Evolutionary conservation across 2,888 invertebrate genomes (phyloP).

Genomic region (Plebejus melissa): DNA sequence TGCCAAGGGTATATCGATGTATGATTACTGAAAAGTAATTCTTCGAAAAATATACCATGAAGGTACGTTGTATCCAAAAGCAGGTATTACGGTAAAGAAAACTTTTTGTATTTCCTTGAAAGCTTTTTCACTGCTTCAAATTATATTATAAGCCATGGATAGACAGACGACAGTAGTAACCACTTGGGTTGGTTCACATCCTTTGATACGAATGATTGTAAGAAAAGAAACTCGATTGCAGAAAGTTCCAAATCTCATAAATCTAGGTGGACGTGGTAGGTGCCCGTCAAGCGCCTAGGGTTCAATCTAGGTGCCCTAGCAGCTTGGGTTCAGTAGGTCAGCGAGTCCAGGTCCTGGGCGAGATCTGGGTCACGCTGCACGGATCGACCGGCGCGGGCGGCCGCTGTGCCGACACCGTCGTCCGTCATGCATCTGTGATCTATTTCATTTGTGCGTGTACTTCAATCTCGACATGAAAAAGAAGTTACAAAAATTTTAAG

Average conservation of each 20-base stretch:
- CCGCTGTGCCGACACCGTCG: neutral
- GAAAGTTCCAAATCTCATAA: neutral
- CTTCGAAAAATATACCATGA: neutral
- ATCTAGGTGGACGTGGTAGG: neutral
- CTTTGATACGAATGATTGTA: too few relatives aligned
- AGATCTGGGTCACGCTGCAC: neutral
- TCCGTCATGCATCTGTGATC: constrained; percentile 1
- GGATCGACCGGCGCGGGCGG: constrained; percentile 3
- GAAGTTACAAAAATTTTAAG: neutral
- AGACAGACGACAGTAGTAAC: too few relatives aligned
- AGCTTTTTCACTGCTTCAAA: too few relatives aligned
- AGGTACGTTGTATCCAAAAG: too few relatives aligned
- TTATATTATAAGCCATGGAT: too few relatives aligned
- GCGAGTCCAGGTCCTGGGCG: constrained; percentile 6
- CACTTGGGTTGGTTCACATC: too few relatives aligned
- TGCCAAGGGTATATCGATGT: constrained; percentile 31
- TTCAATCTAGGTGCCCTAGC: constrained; percentile 12
- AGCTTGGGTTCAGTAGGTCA: constrained; percentile 22
- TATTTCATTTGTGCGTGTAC: neutral
- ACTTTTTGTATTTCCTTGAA: too few relatives aligned
- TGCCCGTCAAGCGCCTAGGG: neutral
- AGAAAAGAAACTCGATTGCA: neutral
- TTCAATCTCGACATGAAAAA: neutral
- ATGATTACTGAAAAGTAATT: neutral
- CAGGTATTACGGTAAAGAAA: too few relatives aligned